Percentiles rank a stretch among this genome's conserved stretches.
Conservation (phyloP, 1,140 invertebrate species). For the Cylas formicarius region DNA sequence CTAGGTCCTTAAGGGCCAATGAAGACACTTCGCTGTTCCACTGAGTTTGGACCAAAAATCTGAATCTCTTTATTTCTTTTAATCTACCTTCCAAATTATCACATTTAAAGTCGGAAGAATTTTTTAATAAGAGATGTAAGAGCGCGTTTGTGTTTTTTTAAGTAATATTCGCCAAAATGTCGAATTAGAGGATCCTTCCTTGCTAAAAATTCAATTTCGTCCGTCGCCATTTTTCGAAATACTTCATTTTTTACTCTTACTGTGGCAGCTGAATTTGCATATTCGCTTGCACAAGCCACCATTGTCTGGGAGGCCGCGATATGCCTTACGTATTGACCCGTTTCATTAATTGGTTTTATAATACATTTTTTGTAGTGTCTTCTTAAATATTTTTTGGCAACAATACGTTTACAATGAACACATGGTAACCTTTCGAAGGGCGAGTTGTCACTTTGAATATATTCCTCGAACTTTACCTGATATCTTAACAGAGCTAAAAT, state of each 20-base stretch:
- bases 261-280: background rate
- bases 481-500: slow-evolving; percentile 17
- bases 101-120: too few relatives aligned
- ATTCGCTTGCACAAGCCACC: background rate
- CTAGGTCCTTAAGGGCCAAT: slow-evolving; percentile 23
- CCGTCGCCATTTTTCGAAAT: background rate
- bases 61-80: slow-evolving; percentile 19
- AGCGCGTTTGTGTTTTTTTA: too few relatives aligned
- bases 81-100: too few relatives aligned
- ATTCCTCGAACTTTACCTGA: slow-evolving; percentile 14
- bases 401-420: slow-evolving; percentile 12
- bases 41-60: slow-evolving; percentile 14
- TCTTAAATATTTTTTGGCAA: slow-evolving; percentile 22
- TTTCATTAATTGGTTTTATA: too few relatives aligned
- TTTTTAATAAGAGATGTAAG: too few relatives aligned
- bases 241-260: slow-evolving; percentile 1
- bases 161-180: too few relatives aligned
- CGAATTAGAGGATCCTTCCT: too few relatives aligned
- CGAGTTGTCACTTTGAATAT: slow-evolving; percentile 9
- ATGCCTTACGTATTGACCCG: background rate
- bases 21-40: slow-evolving; percentile 20
- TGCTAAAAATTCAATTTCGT: slow-evolving; percentile 1
- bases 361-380: slow-evolving; percentile 21
- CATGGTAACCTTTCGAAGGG: slow-evolving; percentile 24
- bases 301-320: background rate